Conservation (phyloP, 2,113 vertebrate genomes). For the Hymenochirus boettgeri region DNA sequence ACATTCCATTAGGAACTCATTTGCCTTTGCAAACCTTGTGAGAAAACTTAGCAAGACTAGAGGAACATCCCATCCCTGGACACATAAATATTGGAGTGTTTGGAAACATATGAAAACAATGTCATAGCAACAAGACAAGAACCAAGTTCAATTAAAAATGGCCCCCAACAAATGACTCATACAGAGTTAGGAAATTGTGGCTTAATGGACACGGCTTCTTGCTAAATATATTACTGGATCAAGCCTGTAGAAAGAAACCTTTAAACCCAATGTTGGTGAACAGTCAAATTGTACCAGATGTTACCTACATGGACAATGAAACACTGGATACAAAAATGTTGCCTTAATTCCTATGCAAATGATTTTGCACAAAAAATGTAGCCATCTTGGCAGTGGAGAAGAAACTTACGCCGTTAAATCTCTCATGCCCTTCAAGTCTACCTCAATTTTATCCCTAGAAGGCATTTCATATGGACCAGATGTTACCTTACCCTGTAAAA, state of each 20-base stretch:
- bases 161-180: slow-evolving; percentile 5
- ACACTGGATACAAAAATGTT: slow-evolving; percentile 25
- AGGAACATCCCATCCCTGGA: slow-evolving; percentile 58
- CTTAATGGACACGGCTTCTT: neutral
- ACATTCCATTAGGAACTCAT: slow-evolving; percentile 65
- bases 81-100: slow-evolving; percentile 50
- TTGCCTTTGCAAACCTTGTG: slow-evolving; percentile 56
- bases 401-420: slow-evolving; percentile 56
- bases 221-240: slow-evolving; percentile 2
- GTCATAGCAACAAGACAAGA: slow-evolving; percentile 43
- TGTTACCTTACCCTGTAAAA: slow-evolving; percentile 48
- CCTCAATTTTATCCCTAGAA: slow-evolving; percentile 65
- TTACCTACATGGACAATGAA: slow-evolving; percentile 20
- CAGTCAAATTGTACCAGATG: slow-evolving; percentile 9
- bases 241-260: neutral
- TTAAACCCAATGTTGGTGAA: slow-evolving; percentile 2
- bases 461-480: slow-evolving; percentile 46
- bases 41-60: slow-evolving; percentile 50
- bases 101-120: slow-evolving; percentile 49
- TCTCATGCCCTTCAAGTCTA: slow-evolving; percentile 61
- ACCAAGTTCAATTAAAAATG: neutral
- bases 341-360: slow-evolving; percentile 18
- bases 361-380: slow-evolving; percentile 16
- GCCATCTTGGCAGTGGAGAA: slow-evolving; percentile 43
- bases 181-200: neutral